These are phyloP conservation scores for Cygnus buccinator DNA, from an alignment of 2,113 vertebrate species.

Conservation along the genomic window DNA sequence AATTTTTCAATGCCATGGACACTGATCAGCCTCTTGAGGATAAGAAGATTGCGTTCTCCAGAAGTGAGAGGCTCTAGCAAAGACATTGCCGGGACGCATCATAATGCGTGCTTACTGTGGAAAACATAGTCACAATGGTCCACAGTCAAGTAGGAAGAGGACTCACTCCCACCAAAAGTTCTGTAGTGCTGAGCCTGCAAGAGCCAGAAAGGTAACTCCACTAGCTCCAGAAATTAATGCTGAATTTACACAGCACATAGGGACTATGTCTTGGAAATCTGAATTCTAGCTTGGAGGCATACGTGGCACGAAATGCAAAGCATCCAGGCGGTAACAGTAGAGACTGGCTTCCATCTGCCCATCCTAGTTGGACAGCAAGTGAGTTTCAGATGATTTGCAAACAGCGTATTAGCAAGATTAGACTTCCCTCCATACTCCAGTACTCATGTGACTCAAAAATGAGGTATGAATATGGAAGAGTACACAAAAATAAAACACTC, in stretches of 20 bases:
- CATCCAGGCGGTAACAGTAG: not conserved
- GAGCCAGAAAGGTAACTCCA: not conserved
- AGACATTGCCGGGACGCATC: not conserved
- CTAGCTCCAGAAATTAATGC: not conserved
- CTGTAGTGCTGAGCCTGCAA: not conserved
- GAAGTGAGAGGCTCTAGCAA: not conserved
- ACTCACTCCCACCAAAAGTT: not conserved
- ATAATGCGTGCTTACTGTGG: not conserved
- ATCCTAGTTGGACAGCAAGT: not conserved
- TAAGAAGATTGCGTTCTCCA: not conserved
- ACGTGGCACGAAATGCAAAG: not conserved
- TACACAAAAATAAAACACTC: not conserved
- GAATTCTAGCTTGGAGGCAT: not conserved
- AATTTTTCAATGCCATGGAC: not conserved
- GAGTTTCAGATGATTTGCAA: not conserved
- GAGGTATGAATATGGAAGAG: not conserved
- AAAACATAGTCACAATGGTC: not conserved
- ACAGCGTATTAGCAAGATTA: not conserved
- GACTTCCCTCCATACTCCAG: not conserved
- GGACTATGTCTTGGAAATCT: not conserved
- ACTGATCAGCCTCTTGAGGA: not conserved
- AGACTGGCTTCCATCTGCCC: not conserved
- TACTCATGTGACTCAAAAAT: not conserved
- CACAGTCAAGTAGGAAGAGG: not conserved
- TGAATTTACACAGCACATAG: not conserved